phyloP scores from a whole-genome alignment of 2,888 invertebrate species.

The Apamea anceps region DNA sequence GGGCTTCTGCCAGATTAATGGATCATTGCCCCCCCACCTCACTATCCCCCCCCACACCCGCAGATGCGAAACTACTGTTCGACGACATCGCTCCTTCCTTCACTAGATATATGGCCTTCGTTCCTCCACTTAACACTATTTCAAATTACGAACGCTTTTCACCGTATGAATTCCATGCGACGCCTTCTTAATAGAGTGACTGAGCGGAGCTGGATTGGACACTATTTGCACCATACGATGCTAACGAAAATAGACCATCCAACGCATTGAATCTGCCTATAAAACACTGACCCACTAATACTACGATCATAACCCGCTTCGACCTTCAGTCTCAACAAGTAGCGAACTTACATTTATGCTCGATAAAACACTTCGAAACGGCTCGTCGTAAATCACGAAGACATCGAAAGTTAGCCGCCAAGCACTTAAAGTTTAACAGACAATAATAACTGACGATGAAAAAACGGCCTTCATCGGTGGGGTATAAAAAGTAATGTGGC shows the following conservation, averaged over 20 bases:
- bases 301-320: constrained; percentile 74
- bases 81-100: constrained; percentile 84
- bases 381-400: constrained; percentile 88
- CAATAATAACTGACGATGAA: constrained; percentile 89
- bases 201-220: constrained; percentile 39
- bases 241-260: constrained; percentile 65
- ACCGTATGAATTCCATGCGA: constrained; percentile 47
- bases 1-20: constrained; percentile 96
- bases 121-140: constrained; percentile 80
- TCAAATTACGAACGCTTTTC: constrained; percentile 63
- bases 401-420: constrained; percentile 89
- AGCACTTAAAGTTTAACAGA: constrained; percentile 90
- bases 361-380: constrained; percentile 90
- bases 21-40: constrained; percentile 93
- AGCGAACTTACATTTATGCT: constrained; percentile 89
- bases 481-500: constrained; percentile 88
- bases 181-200: constrained; percentile 54
- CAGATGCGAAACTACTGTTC: constrained; percentile 87
- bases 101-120: constrained; percentile 81
- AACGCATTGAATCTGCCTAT: constrained; percentile 70
- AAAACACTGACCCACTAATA: constrained; percentile 84
- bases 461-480: constrained; percentile 82
- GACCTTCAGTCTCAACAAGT: constrained; percentile 89
- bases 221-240: constrained; percentile 70
- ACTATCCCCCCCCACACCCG: constrained; percentile 76